Evolutionary conservation across 2,888 invertebrate genomes (phyloP).

Genomic region (Entomobrya multifasciata): DNA sequence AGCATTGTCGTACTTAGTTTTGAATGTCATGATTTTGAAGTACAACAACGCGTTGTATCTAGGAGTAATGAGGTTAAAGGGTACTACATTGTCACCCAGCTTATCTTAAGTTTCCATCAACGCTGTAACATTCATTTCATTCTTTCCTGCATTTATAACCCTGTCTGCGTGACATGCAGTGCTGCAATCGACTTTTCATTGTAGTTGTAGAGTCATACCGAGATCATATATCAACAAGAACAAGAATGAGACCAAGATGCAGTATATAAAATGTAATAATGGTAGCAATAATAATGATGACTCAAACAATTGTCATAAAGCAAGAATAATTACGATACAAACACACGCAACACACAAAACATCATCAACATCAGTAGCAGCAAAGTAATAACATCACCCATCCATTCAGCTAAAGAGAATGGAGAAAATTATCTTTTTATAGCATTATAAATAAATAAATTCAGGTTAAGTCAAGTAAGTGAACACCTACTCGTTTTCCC

Average conservation of each 20-base stretch:
- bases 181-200: not conserved
- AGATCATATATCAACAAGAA: not conserved
- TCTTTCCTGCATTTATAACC: not conserved
- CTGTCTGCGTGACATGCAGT: slow-evolving; percentile 19
- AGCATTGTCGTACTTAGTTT: too few relatives aligned
- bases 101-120: slow-evolving; percentile 45
- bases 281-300: slow-evolving; percentile 55
- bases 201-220: not conserved
- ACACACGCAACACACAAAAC: not conserved
- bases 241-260: not conserved
- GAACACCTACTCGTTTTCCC: slow-evolving; percentile 16
- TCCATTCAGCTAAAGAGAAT: slow-evolving; percentile 11
- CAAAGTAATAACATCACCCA: slow-evolving; percentile 32
- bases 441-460: slow-evolving; percentile 64
- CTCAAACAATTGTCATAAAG: slow-evolving; percentile 20
- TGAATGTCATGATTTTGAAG: too few relatives aligned
- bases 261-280: slow-evolving; percentile 37
- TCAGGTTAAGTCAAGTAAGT: slow-evolving; percentile 58
- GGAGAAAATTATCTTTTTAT: slow-evolving; percentile 60
- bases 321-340: slow-evolving; percentile 50
- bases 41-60: too few relatives aligned
- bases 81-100: not conserved
- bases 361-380: not conserved
- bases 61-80: too few relatives aligned
- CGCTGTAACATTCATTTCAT: slow-evolving; percentile 13